These are phyloP conservation scores for Pristionchus japonicus DNA, from an alignment of 2,888 invertebrate species.

Conservation along the genomic window DNA sequence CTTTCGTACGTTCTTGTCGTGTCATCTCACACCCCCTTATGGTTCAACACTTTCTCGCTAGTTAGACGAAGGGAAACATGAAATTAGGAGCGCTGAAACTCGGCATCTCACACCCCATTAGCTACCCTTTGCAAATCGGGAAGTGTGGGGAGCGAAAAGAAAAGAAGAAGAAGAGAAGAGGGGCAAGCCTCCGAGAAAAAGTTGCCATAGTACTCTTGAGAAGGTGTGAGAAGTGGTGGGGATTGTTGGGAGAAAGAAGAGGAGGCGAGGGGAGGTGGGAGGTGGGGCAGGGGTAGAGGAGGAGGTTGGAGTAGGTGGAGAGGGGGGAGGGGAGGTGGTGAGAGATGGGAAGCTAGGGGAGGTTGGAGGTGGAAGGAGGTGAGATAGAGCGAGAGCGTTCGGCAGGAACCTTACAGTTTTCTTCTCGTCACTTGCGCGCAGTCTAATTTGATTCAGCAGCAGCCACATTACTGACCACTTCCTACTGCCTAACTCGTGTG, in stretches of 20 bases:
- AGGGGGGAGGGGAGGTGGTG: neutral
- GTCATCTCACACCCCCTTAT: neutral
- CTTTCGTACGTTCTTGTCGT: neutral
- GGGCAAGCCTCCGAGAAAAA: neutral
- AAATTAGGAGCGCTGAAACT: no score
- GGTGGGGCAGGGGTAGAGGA: neutral
- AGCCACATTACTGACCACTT: neutral
- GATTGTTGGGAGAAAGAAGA: neutral
- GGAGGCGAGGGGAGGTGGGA: neutral
- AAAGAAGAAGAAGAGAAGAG: neutral
- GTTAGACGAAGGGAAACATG: no score
- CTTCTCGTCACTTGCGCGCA: neutral
- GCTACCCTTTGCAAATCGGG: neutral
- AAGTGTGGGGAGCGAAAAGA: neutral
- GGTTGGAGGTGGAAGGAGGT: neutral
- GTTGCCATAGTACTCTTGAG: constrained; percentile 42
- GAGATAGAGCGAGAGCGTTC: neutral
- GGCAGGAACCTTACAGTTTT: neutral
- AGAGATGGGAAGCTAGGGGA: neutral
- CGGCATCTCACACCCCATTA: neutral
- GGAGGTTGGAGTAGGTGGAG: no score
- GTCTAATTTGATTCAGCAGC: neutral
- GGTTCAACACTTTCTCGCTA: neutral
- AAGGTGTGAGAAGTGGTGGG: neutral
- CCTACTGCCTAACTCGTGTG: constrained; percentile 2